These are phyloP conservation scores for Dendropsophus ebraccatus DNA, from an alignment of 2,113 vertebrate genomes.

Conservation along the genomic window DNA sequence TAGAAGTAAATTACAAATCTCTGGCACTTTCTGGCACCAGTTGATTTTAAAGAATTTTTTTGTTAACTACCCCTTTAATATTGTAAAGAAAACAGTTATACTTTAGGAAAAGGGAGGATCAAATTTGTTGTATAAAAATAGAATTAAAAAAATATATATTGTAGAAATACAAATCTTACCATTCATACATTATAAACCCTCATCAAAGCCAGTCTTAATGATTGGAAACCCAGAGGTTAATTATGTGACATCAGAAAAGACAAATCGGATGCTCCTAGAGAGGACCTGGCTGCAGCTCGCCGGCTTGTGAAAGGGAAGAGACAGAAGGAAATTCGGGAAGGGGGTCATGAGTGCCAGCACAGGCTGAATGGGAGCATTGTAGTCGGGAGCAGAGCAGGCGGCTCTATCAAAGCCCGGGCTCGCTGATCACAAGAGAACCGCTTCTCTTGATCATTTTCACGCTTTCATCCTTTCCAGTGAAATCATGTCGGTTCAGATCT, in stretches of 20 bases:
- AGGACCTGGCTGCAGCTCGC: constrained; percentile 23
- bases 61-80: no score
- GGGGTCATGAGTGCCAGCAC: constrained; percentile 70
- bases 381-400: constrained; percentile 74
- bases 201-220: not conserved
- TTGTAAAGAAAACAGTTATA: no score
- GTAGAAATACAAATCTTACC: not conserved
- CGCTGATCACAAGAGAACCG: constrained; percentile 81
- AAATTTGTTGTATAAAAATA: no score
- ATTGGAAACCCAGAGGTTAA: not conserved
- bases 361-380: constrained; percentile 83
- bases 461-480: constrained; percentile 79
- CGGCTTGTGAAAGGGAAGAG: constrained; percentile 46
- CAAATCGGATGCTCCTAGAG: constrained; percentile 31
- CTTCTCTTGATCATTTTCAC: constrained; percentile 88
- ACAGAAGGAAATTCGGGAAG: constrained; percentile 52
- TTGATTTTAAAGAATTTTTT: no score
- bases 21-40: no score
- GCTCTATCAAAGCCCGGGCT: constrained; percentile 83
- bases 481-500: constrained; percentile 82
- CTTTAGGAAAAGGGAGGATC: no score
- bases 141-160: no score
- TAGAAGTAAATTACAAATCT: no score
- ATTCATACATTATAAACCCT: not conserved
- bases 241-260: constrained; percentile 13